Percentiles rank a stretch among this genome's conserved stretches.
phyloP scores from a whole-genome alignment of 64 coral and sea anemone species.

The Porites australiensis region DNA sequence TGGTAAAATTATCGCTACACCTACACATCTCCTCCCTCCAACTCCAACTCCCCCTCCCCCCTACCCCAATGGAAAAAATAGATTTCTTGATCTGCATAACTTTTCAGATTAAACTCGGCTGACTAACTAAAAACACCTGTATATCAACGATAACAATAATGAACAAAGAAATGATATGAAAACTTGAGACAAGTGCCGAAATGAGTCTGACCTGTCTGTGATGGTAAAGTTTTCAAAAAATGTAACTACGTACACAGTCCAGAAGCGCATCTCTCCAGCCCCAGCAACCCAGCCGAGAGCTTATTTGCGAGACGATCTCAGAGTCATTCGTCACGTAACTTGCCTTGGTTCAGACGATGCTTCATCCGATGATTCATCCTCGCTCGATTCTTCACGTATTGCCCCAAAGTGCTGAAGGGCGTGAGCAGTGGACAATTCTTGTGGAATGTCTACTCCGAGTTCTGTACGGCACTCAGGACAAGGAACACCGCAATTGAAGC shows the following conservation, averaged over 20 bases:
- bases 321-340: constrained; percentile 1
- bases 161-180: too few relatives aligned
- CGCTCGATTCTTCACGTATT: neutral
- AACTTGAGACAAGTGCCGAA: too few relatives aligned
- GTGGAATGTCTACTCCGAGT: neutral
- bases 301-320: constrained; percentile 8
- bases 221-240: neutral
- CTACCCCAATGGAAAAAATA: too few relatives aligned
- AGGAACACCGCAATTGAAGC: constrained; percentile 54
- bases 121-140: too few relatives aligned
- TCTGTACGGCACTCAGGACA: constrained; percentile 43
- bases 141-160: too few relatives aligned
- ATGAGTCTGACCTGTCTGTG: neutral
- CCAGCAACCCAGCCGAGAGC: neutral
- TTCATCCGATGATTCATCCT: too few relatives aligned
- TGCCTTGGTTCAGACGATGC: neutral
- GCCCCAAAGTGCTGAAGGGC: neutral
- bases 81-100: too few relatives aligned
- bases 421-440: constrained; percentile 40
- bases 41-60: too few relatives aligned
- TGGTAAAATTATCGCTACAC: too few relatives aligned
- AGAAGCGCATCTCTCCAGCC: neutral
- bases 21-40: too few relatives aligned
- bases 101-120: too few relatives aligned
- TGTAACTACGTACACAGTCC: neutral